These are phyloP conservation scores for Paralichthys olivaceus DNA, from an alignment of 2,113 vertebrate genomes.

Conservation along the genomic window DNA sequence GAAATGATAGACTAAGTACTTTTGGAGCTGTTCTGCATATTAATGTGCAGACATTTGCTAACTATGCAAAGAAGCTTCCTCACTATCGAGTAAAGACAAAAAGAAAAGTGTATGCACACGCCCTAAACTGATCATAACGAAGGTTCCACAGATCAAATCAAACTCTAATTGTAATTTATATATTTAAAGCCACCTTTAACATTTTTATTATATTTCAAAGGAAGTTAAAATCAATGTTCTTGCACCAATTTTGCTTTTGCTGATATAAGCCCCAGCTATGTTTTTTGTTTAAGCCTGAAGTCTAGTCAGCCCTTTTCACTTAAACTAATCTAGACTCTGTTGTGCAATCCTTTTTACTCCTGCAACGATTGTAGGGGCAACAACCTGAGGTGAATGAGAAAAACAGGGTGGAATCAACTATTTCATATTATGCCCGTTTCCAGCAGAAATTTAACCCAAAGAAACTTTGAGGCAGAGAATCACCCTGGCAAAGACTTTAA, in stretches of 20 bases:
- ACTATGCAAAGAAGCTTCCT: neutral
- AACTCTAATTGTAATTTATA: neutral
- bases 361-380: neutral
- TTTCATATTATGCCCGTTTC: neutral
- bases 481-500: too few species aligned
- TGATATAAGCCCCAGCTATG: neutral
- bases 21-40: neutral
- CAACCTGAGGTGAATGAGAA: neutral
- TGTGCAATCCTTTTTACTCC: neutral
- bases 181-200: neutral
- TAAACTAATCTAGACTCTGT: constrained; percentile 14
- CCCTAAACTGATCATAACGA: neutral
- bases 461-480: too few species aligned
- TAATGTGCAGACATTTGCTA: neutral
- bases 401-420: neutral
- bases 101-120: neutral
- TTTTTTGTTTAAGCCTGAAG: constrained; percentile 2
- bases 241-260: neutral
- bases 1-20: neutral
- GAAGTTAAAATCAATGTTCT: neutral
- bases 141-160: neutral
- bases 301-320: neutral
- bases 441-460: neutral
- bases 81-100: too few species aligned
- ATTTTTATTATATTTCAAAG: neutral